Percentiles rank a stretch among this genome's conserved stretches.
Conservation (phyloP, 2,797 vertebrate species). For the Pangasius larnaudii region DNA sequence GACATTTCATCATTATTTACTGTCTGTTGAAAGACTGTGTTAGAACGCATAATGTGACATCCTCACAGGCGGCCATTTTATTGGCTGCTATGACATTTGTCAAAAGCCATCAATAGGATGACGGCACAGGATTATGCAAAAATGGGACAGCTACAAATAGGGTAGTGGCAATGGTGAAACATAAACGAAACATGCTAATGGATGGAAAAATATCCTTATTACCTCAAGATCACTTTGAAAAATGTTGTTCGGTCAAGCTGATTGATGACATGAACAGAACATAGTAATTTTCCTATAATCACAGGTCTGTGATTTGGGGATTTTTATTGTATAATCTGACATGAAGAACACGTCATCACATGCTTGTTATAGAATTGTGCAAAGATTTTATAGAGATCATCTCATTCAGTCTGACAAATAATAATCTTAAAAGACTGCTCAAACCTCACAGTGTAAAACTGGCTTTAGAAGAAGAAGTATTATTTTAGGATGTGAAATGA, state of each 20-base stretch:
- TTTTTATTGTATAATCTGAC: neutral
- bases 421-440: neutral
- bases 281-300: neutral
- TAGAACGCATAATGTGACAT: slow-evolving; percentile 6
- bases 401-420: neutral
- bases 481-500: neutral
- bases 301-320: neutral
- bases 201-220: neutral
- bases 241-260: no score
- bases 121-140: neutral
- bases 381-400: neutral
- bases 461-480: neutral
- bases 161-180: no score
- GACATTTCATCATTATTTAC: slow-evolving; percentile 3
- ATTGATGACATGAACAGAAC: neutral
- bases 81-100: slow-evolving; percentile 9
- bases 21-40: neutral
- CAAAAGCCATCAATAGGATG: neutral
- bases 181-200: neutral
- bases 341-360: neutral
- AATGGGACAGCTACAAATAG: neutral
- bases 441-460: neutral
- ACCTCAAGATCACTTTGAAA: neutral
- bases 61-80: neutral
- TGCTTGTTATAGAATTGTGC: neutral